Conservation (phyloP, 1,140 invertebrate species). For the Tetramorium alpestre region DNA sequence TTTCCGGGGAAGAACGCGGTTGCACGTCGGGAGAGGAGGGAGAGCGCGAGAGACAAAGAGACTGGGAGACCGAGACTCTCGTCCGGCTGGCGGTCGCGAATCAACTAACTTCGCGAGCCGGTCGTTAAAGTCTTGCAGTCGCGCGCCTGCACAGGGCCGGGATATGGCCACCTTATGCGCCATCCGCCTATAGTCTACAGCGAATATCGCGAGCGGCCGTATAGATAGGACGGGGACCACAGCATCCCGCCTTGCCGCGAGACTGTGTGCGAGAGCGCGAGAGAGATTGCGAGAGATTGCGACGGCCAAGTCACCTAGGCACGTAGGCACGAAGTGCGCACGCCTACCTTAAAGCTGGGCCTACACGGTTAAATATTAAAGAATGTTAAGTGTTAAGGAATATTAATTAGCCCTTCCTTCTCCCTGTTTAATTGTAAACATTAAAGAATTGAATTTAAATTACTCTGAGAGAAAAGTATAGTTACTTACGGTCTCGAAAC, state of each 20-base stretch:
- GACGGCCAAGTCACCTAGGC: background rate
- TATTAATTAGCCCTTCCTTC: too few species aligned
- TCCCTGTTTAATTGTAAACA: too few species aligned
- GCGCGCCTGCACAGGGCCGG: slow-evolving; percentile 66
- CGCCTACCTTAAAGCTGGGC: background rate
- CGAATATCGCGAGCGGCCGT: slow-evolving; percentile 47
- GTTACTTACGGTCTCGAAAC: too few species aligned
- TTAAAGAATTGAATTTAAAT: too few species aligned
- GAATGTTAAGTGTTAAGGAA: too few species aligned
- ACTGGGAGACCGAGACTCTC: slow-evolving; percentile 75
- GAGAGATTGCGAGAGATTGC: background rate
- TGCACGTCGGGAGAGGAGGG: slow-evolving; percentile 65
- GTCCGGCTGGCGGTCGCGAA: slow-evolving; percentile 80
- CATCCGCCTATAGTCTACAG: slow-evolving; percentile 61
- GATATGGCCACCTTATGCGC: slow-evolving; percentile 70
- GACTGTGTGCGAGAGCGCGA: background rate
- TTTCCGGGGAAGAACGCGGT: background rate
- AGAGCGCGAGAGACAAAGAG: slow-evolving; percentile 71
- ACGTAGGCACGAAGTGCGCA: slow-evolving; percentile 6
- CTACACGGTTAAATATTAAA: too few species aligned
- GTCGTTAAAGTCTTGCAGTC: slow-evolving; percentile 78
- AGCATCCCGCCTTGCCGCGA: background rate
- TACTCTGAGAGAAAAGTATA: too few species aligned
- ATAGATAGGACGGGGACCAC: background rate
- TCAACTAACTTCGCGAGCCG: slow-evolving; percentile 76